Base-by-base conservation (phyloP, 2,888 invertebrate genomes). In the Volucella inanis region DNA sequence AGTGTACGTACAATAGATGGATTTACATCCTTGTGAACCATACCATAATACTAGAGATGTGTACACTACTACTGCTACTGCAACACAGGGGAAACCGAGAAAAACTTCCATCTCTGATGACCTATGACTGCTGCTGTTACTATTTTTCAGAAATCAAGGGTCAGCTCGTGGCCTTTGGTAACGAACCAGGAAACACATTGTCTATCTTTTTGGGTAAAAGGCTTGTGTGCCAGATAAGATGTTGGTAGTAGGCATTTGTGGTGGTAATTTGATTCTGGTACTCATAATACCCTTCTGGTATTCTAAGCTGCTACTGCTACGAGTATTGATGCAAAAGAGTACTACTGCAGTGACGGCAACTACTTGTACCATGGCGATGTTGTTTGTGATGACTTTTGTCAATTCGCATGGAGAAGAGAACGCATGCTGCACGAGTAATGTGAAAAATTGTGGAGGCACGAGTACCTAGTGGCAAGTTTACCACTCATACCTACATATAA, bases 81-180 rank as follows among this genome's bases (percentile, higher is more conserved):
- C 31, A 8, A 49, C 45, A 67, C 49, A 65, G 72, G 52, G 49
- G 68, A 55, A 41, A 74, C 68, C 49, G 50, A 65, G 52, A 68
- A 72, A 81, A 77, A 85, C 75, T 77, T 68, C 81, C 68, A 81
- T 85, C 81, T 85, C 71, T 43, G 85, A 81, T 81, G 85, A 85
- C 85, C 85, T 85, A 85, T 77, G 85, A 85, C 85, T 81, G 67
- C 65, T 80, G 80, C 67, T 85, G 80, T 85, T 80, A 81, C 81
- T 81, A 77, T 81, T 85, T 80, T 85, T 55, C 52, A 77, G 71
- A 80, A 80, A 85, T 81, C 85, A 85, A 72, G 85, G 85, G 85
- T 85, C 85, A 85, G 81, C 81, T 85, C 85, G 81, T 85, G 85
- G 85, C 76, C 81, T 72, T 50, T 77, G 81, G 85, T 81, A 80